Base-by-base conservation (phyloP, 2,888 invertebrate genomes). In the Cheilosia grossa region DNA sequence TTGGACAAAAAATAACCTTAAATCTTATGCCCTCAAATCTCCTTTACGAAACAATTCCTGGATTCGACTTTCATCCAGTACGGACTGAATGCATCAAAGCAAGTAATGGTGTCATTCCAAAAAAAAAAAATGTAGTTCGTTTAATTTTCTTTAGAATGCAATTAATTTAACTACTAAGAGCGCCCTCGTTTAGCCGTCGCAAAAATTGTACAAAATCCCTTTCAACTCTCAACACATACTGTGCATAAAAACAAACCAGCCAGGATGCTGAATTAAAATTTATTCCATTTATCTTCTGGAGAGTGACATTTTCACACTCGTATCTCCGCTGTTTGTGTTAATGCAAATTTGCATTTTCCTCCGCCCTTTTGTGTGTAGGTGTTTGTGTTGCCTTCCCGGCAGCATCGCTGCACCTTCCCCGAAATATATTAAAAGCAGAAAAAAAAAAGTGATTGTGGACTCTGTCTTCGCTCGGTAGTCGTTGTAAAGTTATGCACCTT, bases 221-320 rank as follows among this genome's bases (percentile, higher is more conserved):
- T 24, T 53, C 7, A 0, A 69, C 56, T 75, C 69, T 56, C 30
- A 4, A 1, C 30, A 1, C 30, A 15, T 5, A 81, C 80, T 81
- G 80, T 75, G 10, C 15, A 9, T n/a, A 10, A 19, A 58, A 17
- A 5, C 30, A n/a, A 24, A 33, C n/a, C 27, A 7, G 54, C 40
- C 54, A 33, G 40, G 64, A 54, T 49, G 15, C 54, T 66, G 82
- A 72, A 82, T 78, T 66, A 21, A 78, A 78, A 77, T 78, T 78
- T 66, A 72, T 82, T 66, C 78, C 72, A 78, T 82, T 72, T 72
- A 72, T 78, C 72, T 72, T 67, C 53, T 59, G 27, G 15, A 54
- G 56, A 49, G 54, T 78, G 82, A 78, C 82, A 78, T 49, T 72
- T 82, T 77, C 72, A 67, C 82, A 82, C 82, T 82, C 66, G 47